Base-by-base conservation (phyloP, 2,113 vertebrate genomes). In the Microtus pennsylvanicus region DNA sequence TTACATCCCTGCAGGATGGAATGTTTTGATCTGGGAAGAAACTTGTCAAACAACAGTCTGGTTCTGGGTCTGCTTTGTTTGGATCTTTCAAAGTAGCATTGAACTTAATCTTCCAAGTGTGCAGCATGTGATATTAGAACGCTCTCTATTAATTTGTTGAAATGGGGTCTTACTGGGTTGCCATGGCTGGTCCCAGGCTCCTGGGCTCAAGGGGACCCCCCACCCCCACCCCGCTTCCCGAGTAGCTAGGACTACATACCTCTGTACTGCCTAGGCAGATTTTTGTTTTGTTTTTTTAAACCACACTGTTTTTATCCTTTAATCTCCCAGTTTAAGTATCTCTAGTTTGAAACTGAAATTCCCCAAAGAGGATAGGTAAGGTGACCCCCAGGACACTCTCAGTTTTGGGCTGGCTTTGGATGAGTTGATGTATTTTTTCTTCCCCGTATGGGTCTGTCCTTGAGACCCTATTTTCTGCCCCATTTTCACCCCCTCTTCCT, bases 11-110 rank as follows among this genome's bases (percentile, higher is more conserved):
- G 55, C 13, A 42, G n/a, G n/a, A 28, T 16, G n/a, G 55, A 61
- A 16, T 38, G 35, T 61, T 82, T 61, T 61, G 21, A 38, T 61
- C 19, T 38, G 21, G 35, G 55, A 61, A 82, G 33, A 81, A 58
- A n/a, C 52, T 58, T 3, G 58, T 58, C 19, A 58, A 58, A 7
- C 58, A 61, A 9, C 52, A 14, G 35, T 69, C 83, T 47, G 16
- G 38, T 78, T 26, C 21, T 94, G 42, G 38, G 5, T 52, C 38
- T 96, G 47, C 86, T 93, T 77, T 94, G 76, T 81, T 81, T 89
- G 86, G 74, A 77, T 38, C 28, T 52, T 83, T 35, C 38, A 11
- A 45, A 87, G 30, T 78, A 50, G 42, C 58, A 21, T 85, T 90
- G 81, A 92, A 47, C 19, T 80, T 45, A 33, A 75, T 12, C 67